A percentile compares a stretch with the other conserved stretches of the same genome.
phyloP scores from a whole-genome alignment of 2,113 vertebrate species.

The Chunga burmeisteri region DNA sequence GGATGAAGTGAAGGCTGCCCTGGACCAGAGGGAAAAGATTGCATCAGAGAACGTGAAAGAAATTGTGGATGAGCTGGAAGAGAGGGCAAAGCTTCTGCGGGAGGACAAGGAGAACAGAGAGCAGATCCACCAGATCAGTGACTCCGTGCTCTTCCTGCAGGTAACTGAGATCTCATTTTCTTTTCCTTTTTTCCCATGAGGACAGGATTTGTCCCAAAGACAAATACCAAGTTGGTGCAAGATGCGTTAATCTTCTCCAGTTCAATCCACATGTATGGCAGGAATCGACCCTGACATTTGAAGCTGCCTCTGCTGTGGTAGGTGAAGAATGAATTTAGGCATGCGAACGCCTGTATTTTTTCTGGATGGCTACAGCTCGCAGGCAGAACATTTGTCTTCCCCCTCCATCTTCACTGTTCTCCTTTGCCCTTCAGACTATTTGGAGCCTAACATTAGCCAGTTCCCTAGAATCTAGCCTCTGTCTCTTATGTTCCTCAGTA shows the following conservation, averaged over 20 bases:
- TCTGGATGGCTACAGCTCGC: background rate
- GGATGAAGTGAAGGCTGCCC: slow-evolving; percentile 75
- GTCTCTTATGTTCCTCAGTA: background rate
- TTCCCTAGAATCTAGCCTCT: background rate
- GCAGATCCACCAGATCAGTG: slow-evolving; percentile 79
- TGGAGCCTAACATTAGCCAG: background rate
- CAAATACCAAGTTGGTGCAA: background rate
- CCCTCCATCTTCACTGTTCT: background rate
- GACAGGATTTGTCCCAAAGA: background rate
- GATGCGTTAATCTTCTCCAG: background rate
- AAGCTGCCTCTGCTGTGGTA: background rate
- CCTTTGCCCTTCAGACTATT: background rate
- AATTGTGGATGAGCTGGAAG: slow-evolving; percentile 77
- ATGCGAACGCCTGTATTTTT: accelerated
- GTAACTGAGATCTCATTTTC: background rate
- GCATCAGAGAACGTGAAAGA: slow-evolving; percentile 77
- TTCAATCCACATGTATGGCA: background rate
- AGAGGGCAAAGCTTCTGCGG: slow-evolving; percentile 74
- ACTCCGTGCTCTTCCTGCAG: slow-evolving; percentile 81
- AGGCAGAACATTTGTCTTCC: background rate
- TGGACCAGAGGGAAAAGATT: slow-evolving; percentile 78
- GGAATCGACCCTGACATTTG: background rate
- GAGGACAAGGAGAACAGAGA: slow-evolving; percentile 81
- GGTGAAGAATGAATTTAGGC: background rate
- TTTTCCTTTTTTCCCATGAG: background rate